A percentile compares a stretch with the other conserved stretches of the same genome.
Evolutionary conservation across 2,888 invertebrate species (phyloP).

Genomic region (Exocentrus adspersus): DNA sequence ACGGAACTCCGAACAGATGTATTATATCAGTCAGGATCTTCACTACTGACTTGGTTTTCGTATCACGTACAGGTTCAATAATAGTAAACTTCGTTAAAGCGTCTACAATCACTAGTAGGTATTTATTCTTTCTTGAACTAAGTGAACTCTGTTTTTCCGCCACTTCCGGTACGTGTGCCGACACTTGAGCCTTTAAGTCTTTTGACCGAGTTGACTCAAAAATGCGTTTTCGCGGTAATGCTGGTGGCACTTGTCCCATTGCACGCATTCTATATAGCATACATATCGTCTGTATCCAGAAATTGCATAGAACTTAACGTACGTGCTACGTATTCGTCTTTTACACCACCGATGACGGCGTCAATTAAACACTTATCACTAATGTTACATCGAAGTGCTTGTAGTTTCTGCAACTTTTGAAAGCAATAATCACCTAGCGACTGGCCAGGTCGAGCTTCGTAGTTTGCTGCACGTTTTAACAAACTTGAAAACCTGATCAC

Average conservation of each 20-base stretch:
- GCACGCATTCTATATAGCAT: background rate
- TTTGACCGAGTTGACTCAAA: background rate
- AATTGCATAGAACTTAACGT: constrained; percentile 26
- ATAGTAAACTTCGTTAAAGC: too few relatives aligned
- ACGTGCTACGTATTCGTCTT: constrained; percentile 33
- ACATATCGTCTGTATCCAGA: background rate
- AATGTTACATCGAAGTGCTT: constrained; percentile 30
- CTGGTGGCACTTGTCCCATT: constrained; percentile 6
- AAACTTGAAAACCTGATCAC: constrained; percentile 36
- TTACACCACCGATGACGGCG: constrained; percentile 40
- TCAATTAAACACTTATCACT: constrained; percentile 37
- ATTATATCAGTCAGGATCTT: too few relatives aligned
- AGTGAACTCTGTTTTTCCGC: background rate
- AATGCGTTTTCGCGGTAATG: background rate
- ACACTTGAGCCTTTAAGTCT: background rate
- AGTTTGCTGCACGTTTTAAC: constrained; percentile 39
- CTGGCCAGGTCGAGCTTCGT: constrained; percentile 33
- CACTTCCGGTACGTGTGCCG: too few relatives aligned
- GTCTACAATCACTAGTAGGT: too few relatives aligned
- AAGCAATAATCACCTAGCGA: constrained; percentile 38
- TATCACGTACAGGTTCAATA: too few relatives aligned
- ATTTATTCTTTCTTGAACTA: background rate
- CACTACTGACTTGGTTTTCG: too few relatives aligned
- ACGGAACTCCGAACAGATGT: too few relatives aligned
- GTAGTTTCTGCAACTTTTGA: constrained; percentile 37